A percentile compares a stretch with the other conserved stretches of the same genome.
Evolutionary conservation across 2,113 vertebrate genomes (phyloP).

Genomic region (Halichoerus grypus): DNA sequence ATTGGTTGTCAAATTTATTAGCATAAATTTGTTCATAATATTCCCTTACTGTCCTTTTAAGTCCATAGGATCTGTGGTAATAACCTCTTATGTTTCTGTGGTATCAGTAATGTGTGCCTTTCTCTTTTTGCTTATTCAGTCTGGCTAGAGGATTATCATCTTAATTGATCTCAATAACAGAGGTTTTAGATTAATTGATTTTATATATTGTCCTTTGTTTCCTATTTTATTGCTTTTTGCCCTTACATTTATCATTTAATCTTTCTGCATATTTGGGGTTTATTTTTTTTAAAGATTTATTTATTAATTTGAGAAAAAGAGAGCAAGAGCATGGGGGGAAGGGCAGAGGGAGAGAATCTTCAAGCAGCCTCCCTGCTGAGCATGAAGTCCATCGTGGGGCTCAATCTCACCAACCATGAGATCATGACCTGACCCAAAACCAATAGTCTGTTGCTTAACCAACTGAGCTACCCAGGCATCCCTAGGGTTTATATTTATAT

Average conservation of each 20-base stretch:
- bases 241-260: not conserved
- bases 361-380: no score
- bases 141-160: not conserved
- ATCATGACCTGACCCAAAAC: no score
- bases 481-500: not conserved
- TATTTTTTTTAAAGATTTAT: not conserved
- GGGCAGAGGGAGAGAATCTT: no score
- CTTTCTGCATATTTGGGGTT: not conserved
- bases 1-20: not conserved
- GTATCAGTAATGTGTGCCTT: not conserved
- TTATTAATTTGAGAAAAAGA: not conserved
- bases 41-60: not conserved
- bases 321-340: no score
- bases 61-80: not conserved
- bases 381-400: no score
- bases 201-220: not conserved
- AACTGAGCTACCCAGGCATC: no score
- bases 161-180: not conserved
- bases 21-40: not conserved
- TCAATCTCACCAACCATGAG: no score
- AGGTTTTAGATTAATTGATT: not conserved
- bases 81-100: not conserved
- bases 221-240: not conserved
- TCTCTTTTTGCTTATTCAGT: not conserved
- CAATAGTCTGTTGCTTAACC: no score